These are phyloP conservation scores for Drosophila yooni DNA, from an alignment of 2,888 invertebrate species.

Conservation along the genomic window DNA sequence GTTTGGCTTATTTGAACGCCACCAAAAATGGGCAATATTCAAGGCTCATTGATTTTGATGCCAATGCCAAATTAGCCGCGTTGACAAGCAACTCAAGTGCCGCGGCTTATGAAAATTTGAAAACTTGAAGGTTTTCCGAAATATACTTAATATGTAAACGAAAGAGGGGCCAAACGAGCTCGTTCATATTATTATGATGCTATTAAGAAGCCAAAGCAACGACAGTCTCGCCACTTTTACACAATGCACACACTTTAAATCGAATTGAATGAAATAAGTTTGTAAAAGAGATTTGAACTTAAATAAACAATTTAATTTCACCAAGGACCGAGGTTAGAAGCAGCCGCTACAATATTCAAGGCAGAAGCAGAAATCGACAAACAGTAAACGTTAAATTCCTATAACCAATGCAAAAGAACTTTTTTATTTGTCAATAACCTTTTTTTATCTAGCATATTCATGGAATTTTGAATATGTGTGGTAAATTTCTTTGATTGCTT, in stretches of 20 bases:
- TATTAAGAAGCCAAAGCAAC: constrained; percentile 3
- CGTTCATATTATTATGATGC: constrained; percentile 8
- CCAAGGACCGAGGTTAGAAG: neutral
- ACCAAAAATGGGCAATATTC: constrained; percentile 53
- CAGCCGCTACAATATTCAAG: neutral
- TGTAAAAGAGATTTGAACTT: neutral
- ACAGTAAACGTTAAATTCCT: neutral
- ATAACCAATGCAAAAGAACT: neutral
- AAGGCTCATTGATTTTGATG: constrained; percentile 55
- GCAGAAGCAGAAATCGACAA: neutral
- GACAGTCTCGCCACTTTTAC: neutral
- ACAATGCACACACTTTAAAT: neutral
- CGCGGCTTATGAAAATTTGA: constrained; percentile 3
- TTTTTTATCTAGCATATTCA: neutral
- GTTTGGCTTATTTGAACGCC: constrained; percentile 14
- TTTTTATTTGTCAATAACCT: neutral
- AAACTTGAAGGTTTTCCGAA: constrained; percentile 16
- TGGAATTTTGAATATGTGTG: neutral
- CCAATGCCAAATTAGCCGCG: constrained; percentile 22
- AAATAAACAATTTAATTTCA: neutral
- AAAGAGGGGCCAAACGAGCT: constrained; percentile 5
- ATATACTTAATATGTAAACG: neutral
- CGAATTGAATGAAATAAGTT: neutral
- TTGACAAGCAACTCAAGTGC: neutral
- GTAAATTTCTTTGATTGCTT: neutral